Percentiles rank a stretch among this genome's conserved stretches.
These are phyloP conservation scores for Ochropacha duplaris DNA, from an alignment of 2,888 invertebrate species.

Conservation along the genomic window DNA sequence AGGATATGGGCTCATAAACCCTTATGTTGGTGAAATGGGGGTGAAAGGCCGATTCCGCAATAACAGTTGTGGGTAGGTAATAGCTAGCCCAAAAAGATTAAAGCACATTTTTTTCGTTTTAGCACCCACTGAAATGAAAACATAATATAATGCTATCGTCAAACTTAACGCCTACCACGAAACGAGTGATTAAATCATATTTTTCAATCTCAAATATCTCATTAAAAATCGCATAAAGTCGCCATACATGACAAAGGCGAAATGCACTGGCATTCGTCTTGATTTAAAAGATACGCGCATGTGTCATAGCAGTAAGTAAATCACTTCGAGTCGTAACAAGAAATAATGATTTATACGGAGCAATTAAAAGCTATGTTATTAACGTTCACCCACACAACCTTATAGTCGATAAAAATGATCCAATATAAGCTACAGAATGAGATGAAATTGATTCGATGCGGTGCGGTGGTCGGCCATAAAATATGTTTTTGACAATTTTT, in stretches of 20 bases:
- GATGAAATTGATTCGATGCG: constrained; percentile 72
- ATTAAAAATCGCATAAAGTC: constrained; percentile 74
- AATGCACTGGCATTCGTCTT: constrained; percentile 42
- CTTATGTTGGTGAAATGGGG: too few relatives aligned
- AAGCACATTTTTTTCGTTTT: neutral
- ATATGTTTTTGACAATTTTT: constrained; percentile 72
- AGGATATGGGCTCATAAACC: too few relatives aligned
- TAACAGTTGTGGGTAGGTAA: too few relatives aligned
- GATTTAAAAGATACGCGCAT: constrained; percentile 67
- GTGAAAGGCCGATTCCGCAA: too few relatives aligned
- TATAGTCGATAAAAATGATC: constrained; percentile 43
- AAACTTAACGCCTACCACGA: constrained; percentile 44
- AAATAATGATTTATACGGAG: constrained; percentile 75
- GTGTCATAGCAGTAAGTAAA: constrained; percentile 79
- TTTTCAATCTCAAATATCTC: constrained; percentile 66
- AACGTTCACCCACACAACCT: constrained; percentile 46
- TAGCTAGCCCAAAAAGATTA: neutral
- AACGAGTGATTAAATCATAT: constrained; percentile 52
- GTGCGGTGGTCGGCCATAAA: constrained; percentile 61
- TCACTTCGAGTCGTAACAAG: constrained; percentile 71
- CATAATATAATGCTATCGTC: constrained; percentile 37
- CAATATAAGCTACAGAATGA: constrained; percentile 52
- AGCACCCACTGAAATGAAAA: constrained; percentile 14
- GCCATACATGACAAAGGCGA: constrained; percentile 61
- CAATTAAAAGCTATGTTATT: constrained; percentile 76